A percentile compares a stretch with the other conserved stretches of the same genome.
Evolutionary conservation across 2,888 invertebrate species (phyloP).

Genomic region (Lymantria monacha): DNA sequence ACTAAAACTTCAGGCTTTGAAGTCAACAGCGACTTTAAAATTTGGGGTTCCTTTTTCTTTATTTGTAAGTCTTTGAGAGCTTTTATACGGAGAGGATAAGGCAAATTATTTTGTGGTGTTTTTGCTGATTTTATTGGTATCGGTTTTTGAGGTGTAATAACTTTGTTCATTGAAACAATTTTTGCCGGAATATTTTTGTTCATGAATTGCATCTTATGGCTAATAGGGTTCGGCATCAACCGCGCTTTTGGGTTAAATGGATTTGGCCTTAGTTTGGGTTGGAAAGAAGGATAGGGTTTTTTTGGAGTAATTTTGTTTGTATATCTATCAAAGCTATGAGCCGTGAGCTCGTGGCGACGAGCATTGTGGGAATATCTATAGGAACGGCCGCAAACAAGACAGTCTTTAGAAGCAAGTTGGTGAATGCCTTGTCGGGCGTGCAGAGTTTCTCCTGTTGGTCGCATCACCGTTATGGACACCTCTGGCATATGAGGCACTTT

Average conservation of each 20-base stretch:
- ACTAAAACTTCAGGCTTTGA: slow-evolving; percentile 73
- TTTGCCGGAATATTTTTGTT: slow-evolving; percentile 56
- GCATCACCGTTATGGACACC: slow-evolving; percentile 76
- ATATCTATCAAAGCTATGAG: slow-evolving; percentile 76
- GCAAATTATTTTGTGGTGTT: slow-evolving; percentile 61
- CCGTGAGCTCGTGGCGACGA: slow-evolving; percentile 71
- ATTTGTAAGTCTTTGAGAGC: slow-evolving; percentile 78
- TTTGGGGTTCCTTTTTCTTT: slow-evolving; percentile 76
- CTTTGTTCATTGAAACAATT: slow-evolving; percentile 52
- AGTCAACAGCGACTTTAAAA: slow-evolving; percentile 74
- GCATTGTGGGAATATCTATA: slow-evolving; percentile 80
- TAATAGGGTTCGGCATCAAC: slow-evolving; percentile 75
- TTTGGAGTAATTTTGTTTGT: slow-evolving; percentile 69
- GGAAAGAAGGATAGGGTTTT: slow-evolving; percentile 54
- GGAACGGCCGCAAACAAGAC: slow-evolving; percentile 73
- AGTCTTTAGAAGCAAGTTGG: slow-evolving; percentile 76
- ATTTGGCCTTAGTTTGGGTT: slow-evolving; percentile 73
- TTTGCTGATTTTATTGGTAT: slow-evolving; percentile 64
- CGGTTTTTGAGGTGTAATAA: slow-evolving; percentile 61
- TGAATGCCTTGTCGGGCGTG: slow-evolving; percentile 74
- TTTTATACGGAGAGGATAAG: slow-evolving; percentile 75
- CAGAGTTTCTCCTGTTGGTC: slow-evolving; percentile 68
- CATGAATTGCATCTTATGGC: slow-evolving; percentile 69
- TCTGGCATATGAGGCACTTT: slow-evolving; percentile 68
- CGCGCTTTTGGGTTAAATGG: slow-evolving; percentile 77